Evolutionary conservation across 2,888 invertebrate species (phyloP).

Genomic region (Caenorhabditis panamensis): DNA sequence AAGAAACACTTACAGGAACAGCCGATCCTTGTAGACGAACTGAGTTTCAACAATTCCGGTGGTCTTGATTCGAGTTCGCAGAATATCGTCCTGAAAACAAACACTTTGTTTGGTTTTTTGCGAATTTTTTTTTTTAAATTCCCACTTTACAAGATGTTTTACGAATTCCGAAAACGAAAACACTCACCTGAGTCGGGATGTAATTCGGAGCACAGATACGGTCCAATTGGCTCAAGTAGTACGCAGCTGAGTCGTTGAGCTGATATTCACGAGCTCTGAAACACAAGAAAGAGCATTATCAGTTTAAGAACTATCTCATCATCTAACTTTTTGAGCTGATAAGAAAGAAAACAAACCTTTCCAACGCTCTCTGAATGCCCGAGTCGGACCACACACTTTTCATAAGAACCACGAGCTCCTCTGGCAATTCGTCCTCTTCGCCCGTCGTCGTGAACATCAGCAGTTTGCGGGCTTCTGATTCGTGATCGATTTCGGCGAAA

Average conservation of each 20-base stretch:
- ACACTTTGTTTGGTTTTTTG: constrained; percentile 95
- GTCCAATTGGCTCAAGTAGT: constrained; percentile 57
- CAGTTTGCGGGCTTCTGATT: constrained; percentile 99
- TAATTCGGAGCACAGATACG: constrained; percentile 52
- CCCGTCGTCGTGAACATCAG: constrained; percentile 99
- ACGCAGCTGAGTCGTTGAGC: constrained; percentile 62
- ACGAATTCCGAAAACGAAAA: neutral
- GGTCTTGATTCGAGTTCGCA: constrained; percentile 99
- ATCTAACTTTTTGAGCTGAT: constrained; percentile 99
- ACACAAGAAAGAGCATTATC: too few species aligned
- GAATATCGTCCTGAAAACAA: constrained; percentile 93
- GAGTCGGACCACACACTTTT: constrained; percentile 97
- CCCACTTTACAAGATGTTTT: constrained; percentile 91
- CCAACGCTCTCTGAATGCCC: constrained; percentile 90
- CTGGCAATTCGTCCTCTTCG: constrained; percentile 99
- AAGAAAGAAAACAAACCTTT: constrained; percentile 88
- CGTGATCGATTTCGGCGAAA: constrained; percentile 85
- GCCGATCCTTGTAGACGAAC: constrained; percentile 99
- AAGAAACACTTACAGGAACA: constrained; percentile 6
- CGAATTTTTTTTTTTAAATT: constrained; percentile 97
- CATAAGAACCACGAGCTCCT: constrained; percentile 96
- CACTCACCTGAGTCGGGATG: constrained; percentile 51
- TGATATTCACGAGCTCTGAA: constrained; percentile 59
- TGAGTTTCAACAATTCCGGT: constrained; percentile 99
- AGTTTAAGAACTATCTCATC: constrained; percentile 88